phyloP scores from a whole-genome alignment of 2,797 vertebrate species.

The Argyrosomus regius region DNA sequence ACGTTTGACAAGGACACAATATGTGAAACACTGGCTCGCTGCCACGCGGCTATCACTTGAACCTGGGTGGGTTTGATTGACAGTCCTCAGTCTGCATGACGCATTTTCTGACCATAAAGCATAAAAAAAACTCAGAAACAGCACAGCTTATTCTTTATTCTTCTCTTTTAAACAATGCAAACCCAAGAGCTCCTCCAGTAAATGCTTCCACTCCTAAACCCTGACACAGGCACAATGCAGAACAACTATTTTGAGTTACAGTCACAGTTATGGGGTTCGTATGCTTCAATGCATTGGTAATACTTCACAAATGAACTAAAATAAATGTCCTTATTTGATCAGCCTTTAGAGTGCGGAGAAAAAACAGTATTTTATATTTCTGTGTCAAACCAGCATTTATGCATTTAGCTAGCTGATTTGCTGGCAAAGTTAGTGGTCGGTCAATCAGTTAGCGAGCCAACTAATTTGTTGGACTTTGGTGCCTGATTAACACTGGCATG shows the following conservation, averaged over 20 bases:
- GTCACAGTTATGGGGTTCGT: not conserved
- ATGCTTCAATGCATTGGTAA: not conserved
- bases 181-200: not conserved
- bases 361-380: not conserved
- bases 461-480: not conserved
- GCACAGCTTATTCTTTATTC: not conserved
- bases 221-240: not conserved
- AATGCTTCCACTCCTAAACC: not conserved
- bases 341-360: not conserved
- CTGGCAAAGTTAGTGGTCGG: not conserved
- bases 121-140: not conserved
- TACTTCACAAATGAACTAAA: not conserved
- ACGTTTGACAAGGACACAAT: constrained; percentile 15
- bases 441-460: not conserved
- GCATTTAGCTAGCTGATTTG: not conserved
- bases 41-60: not conserved
- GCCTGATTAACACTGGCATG: not conserved
- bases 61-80: not conserved
- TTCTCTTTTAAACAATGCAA: not conserved
- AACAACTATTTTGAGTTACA: not conserved
- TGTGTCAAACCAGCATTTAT: not conserved
- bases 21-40: constrained; percentile 8
- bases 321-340: not conserved
- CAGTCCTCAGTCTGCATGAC: not conserved
- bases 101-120: not conserved